Conservation (phyloP, 2,797 vertebrate species). For the Scomberomorus guttatus region DNA sequence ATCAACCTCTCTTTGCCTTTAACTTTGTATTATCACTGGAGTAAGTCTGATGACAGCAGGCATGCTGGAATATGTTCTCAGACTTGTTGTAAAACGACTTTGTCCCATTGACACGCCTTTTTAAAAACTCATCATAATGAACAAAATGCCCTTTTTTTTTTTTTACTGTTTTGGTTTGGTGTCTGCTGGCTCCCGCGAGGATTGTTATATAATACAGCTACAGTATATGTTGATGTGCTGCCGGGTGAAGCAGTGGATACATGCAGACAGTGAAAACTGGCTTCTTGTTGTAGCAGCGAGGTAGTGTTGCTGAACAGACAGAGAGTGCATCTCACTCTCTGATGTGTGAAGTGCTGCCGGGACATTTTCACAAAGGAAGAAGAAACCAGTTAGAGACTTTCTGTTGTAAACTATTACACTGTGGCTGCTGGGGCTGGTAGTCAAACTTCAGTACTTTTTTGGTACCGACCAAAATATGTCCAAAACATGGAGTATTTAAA, state of each 20-base stretch:
- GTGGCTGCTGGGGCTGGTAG: background rate
- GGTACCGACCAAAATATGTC: too few relatives aligned
- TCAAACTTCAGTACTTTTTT: too few relatives aligned
- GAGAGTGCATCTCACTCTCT: conserved; percentile 10
- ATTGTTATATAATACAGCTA: background rate
- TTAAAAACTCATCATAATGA: conserved; percentile 24
- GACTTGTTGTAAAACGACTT: background rate
- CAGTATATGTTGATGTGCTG: conserved; percentile 6
- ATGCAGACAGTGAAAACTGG: conserved; percentile 46
- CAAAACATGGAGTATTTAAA: too few relatives aligned
- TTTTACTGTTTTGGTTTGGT: background rate
- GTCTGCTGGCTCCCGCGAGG: conserved; percentile 19
- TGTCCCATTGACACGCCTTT: conserved; percentile 8
- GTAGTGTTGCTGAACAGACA: conserved; percentile 33
- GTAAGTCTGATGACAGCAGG: too few relatives aligned
- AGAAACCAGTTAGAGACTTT: background rate
- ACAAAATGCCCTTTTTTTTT: conserved; percentile 4
- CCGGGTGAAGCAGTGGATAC: conserved; percentile 26
- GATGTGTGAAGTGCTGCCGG: background rate
- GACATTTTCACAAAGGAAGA: background rate
- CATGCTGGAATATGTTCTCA: too few relatives aligned
- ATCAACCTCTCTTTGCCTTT: too few relatives aligned
- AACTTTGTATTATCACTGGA: too few relatives aligned
- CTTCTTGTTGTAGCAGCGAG: conserved; percentile 26
- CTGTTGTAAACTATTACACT: background rate